Evolutionary conservation across 2,113 vertebrate species (phyloP), one percentile per base, ranked within the genome.

Genomic region (Sphyrna mokarran): DNA sequence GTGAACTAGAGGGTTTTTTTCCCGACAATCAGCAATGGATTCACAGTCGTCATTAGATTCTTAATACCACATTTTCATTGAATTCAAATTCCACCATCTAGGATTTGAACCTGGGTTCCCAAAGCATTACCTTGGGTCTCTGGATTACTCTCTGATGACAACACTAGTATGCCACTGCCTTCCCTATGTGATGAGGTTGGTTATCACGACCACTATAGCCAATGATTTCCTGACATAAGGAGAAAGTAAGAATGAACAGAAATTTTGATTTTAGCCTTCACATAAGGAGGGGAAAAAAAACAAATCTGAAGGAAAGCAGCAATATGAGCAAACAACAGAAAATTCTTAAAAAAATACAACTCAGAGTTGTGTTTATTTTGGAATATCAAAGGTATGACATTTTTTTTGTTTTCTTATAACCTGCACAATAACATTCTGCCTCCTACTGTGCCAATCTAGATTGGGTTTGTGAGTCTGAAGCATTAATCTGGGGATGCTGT

Each of bases 281-380:
- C 83, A 48, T 9, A 48, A 86, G 83, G 40, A 7, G 13, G 76
- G 33, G 20, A 7, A 86, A 23, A 37, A 23, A 86, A 48, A 48
- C 18, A 48, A 87, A 54, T 86, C 22, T 86, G 54, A 54, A 87
- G 40, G 48, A 87, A 26, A 54, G 7, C 43, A 54, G 43, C 37
- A 63, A 89, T 58, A 89, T 61, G 66, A 68, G 18, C 16, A 66
- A 7, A 18, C 89, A 93, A 63, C 89, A 66, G n/a, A 91, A 91
- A 91, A 37, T 9, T 66, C 37, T 93, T 68, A n/a, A 66, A 37
- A 43, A 91, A 91, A 66, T 66, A 66, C 33, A 93, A 66, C 61
- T 66, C 16, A 68, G 68, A 29, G n/a, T 93, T 66, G 37, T 66
- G 33, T 93, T 93, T 93, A 93, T 93, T 93, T 20, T 93, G 61